Base-by-base conservation (phyloP, 2,888 invertebrate species). In the Strigamia maritima region DNA sequence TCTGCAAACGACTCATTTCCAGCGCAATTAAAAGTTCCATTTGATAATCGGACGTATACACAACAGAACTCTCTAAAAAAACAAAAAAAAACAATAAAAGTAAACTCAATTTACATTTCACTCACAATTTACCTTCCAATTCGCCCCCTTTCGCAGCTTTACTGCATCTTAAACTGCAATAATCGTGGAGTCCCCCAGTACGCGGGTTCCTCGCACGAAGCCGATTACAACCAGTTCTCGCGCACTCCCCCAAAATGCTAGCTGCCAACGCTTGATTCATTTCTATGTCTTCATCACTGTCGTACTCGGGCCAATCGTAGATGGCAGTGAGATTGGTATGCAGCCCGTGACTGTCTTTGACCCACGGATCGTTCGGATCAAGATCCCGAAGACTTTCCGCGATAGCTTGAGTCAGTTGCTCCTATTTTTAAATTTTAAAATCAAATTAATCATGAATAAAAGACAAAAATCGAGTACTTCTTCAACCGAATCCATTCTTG, bases 1-100 rank as follows among this genome's bases (percentile, higher is more conserved):
- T 90, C 86, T 91, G 91, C 70, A 91, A 86, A 19, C 91, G 86
- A 0, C 91, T 91, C 90, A 91, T 90, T 85, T 91, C 91, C 80
- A 91, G 84, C 0, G 91, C 91, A 81, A 91, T 89, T 81, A 90
- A 88, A 75, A 91, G 85, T 83, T 91, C 91, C 87, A 91, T 89
- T 82, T 89, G 89, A 83, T 89, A 89, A 82, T 89, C 89, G 10
- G 87, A 84, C 4, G 85, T 83, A 10, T 84, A 84, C 12, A 79
- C 75, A n/a, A 77, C 40, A 7, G 77, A 65, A 65, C 26, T 38
- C 49, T 77, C 77, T 77, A n/a, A 8, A 76, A 76, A n/a, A 60
- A 1, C 19, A 60, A 60, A 60, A 16, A 2, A 16, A 60, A 60
- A 60, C 4, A 60, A 4, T 2, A 60, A 60, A 16, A 60, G 16